Conservation (phyloP, 2,797 vertebrate genomes). For the Rhinophrynus dorsalis region DNA sequence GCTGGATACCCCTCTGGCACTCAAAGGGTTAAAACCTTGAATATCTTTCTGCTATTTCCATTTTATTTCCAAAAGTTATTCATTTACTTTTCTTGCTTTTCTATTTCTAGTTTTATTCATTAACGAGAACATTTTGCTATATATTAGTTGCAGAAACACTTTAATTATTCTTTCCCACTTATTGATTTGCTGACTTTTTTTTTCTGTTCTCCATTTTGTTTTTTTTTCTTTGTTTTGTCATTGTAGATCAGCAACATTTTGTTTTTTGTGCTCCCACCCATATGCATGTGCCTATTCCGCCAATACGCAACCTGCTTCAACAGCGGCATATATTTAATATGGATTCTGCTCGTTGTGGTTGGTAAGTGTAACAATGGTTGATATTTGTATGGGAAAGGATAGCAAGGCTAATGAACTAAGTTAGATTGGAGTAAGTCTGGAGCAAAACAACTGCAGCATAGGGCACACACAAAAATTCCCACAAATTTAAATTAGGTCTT, state of each 20-base stretch:
- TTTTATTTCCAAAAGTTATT: too few species aligned
- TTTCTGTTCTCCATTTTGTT: conserved; percentile 35
- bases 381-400: conserved; percentile 47
- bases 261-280: conserved; percentile 96
- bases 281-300: conserved; percentile 96
- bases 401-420: too few species aligned
- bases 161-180: not conserved
- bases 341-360: conserved; percentile 92
- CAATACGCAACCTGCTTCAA: conserved; percentile 97
- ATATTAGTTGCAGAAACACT: not conserved
- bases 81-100: too few species aligned
- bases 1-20: too few species aligned
- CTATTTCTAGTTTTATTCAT: too few species aligned
- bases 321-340: conserved; percentile 98
- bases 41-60: too few species aligned
- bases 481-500: too few species aligned
- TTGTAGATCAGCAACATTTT: conserved; percentile 96
- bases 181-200: conserved; percentile 32
- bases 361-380: conserved; percentile 79
- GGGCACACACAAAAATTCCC: too few species aligned
- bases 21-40: too few species aligned
- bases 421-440: too few species aligned
- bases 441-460: too few species aligned
- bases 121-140: too few species aligned
- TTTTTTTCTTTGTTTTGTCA: conserved; percentile 52